These are phyloP conservation scores for Eumerus sabulonum DNA, from an alignment of 2,888 invertebrate genomes.

Conservation along the genomic window DNA sequence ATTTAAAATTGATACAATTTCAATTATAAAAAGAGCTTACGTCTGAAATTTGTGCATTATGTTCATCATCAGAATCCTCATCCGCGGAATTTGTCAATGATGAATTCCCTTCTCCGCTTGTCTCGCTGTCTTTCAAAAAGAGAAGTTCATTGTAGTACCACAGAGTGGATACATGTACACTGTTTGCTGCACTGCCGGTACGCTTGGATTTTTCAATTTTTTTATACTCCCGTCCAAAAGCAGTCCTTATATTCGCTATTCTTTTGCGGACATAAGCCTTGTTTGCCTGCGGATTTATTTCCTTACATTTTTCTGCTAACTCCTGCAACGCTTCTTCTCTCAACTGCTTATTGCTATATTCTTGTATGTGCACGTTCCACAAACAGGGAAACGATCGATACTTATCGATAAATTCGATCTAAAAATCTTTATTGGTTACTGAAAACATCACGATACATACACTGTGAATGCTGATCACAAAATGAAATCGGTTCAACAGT, in stretches of 20 bases:
- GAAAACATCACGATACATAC: not conserved
- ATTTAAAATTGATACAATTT: too few relatives aligned
- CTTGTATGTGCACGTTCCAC: constrained; percentile 5
- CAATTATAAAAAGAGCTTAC: not conserved
- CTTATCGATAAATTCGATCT: constrained; percentile 9
- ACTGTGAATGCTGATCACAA: not conserved
- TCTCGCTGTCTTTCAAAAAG: not conserved
- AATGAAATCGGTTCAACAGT: constrained; percentile 12
- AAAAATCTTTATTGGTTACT: not conserved
- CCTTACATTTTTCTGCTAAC: constrained; percentile 7
- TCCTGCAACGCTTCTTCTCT: constrained; percentile 8
- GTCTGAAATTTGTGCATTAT: not conserved
- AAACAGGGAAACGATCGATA: constrained; percentile 8
- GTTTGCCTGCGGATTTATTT: constrained; percentile 4
- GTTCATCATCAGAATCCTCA: not conserved
- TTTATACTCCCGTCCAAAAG: constrained; percentile 9
- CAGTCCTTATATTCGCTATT: constrained; percentile 16
- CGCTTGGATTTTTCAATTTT: constrained; percentile 6
- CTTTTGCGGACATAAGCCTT: constrained; percentile 15
- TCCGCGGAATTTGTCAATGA: not conserved
- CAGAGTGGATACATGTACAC: not conserved
- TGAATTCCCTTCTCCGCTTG: not conserved
- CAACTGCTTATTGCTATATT: constrained; percentile 8
- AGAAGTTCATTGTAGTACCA: constrained; percentile 13
- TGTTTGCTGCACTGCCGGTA: not conserved